Evolutionary conservation across 23 tunicate genomes (phyloP), one percentile per base, ranked within the genome.

Genomic region (Phallusia fumigata): DNA sequence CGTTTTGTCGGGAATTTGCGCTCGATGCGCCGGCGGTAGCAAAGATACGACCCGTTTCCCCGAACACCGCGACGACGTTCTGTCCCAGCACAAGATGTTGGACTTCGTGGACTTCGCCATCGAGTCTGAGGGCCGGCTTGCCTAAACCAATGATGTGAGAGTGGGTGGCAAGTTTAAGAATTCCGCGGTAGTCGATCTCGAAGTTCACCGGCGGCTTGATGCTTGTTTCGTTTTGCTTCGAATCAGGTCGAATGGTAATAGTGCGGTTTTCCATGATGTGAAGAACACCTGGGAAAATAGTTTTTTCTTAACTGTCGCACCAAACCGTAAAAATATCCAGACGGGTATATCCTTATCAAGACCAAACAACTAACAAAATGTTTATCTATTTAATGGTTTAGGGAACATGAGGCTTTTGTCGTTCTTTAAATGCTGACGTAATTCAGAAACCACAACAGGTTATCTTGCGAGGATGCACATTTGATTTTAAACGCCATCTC

Each of bases 81-180:
- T 80, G 83, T 26, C 83, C 83, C 24, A 80, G 74, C n/a, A 64
- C 74, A n/a, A 80, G 45, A 31, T 80, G 74, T 31, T 80, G 83
- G 18, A 53, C 83, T 32, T 64, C 74, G 64, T 53, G 74, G 0
- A 64, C 64, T 30, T 80, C 83, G 18, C 83, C 83, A 12, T 80
- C 83, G 8, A 80, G 74, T 52, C 83, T 80, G 35, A 80, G 74
- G 19, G 83, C 83, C 19, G 83, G 83, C 0, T 74, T 8, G 24
- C 83, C 83, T 13, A 22, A 11, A 45, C 83, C 83, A 19, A 80
- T 22, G n/a, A 80, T 58, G 0, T 58, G 74, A 0, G 83, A 18
- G 35, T 53, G 74, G 12, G 83, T 52, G 19, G 83, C 83, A 13
- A 80, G 45, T 19, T 78, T 35, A 0, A 80, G 40, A 22, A 53